Percentiles rank a stretch among this genome's conserved stretches.
These are phyloP conservation scores for Temnothorax rugatulus DNA, from an alignment of 2,888 invertebrate genomes.

Conservation along the genomic window DNA sequence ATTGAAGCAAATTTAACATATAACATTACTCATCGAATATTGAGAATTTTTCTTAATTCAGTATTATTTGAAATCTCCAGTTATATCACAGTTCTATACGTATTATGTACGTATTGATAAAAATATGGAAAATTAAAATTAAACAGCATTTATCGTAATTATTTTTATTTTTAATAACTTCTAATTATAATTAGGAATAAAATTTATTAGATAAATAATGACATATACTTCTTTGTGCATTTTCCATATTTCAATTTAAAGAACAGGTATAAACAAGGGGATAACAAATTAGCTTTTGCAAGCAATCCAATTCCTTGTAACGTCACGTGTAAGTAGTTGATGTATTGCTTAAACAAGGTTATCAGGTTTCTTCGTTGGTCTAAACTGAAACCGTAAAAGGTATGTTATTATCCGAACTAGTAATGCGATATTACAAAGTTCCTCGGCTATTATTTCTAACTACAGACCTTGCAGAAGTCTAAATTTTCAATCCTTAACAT, in stretches of 20 bases:
- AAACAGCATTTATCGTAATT: background rate
- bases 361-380: slow-evolving; percentile 79
- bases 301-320: slow-evolving; percentile 9
- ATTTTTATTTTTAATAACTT: slow-evolving; percentile 10
- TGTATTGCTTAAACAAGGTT: slow-evolving; percentile 72
- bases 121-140: slow-evolving; percentile 16
- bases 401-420: slow-evolving; percentile 61
- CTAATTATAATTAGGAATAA: background rate
- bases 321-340: slow-evolving; percentile 36
- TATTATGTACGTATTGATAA: background rate
- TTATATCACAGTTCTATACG: background rate
- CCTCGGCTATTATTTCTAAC: slow-evolving; percentile 10
- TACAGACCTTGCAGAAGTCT: background rate
- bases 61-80: background rate
- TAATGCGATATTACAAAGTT: slow-evolving; percentile 67
- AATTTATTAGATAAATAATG: background rate
- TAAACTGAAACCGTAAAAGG: slow-evolving; percentile 80
- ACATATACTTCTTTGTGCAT: background rate
- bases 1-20: background rate
- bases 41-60: background rate
- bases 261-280: background rate
- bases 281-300: background rate
- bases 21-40: background rate
- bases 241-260: background rate
- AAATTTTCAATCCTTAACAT: background rate